These are phyloP conservation scores for Itoplectis maculator DNA, from an alignment of 2,888 invertebrate species.

Conservation along the genomic window DNA sequence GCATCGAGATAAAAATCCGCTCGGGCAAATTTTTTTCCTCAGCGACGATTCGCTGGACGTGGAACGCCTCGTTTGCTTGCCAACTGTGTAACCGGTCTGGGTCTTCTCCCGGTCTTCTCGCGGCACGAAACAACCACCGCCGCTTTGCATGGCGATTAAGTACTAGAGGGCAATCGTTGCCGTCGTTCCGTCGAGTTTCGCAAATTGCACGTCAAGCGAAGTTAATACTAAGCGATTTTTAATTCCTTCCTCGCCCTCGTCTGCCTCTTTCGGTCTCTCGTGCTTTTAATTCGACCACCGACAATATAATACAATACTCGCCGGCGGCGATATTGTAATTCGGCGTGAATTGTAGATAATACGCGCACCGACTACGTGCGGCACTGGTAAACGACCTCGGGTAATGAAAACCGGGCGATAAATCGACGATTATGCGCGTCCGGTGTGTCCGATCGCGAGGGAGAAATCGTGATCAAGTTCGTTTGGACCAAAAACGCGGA, in stretches of 20 bases:
- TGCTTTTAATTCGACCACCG: background rate
- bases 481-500: no score
- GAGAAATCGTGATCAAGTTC: background rate
- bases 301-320: background rate
- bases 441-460: background rate
- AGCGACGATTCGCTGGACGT: background rate
- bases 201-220: slow-evolving; percentile 15
- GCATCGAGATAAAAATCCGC: no score
- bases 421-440: background rate
- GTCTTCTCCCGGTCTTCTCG: background rate
- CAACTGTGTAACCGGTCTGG: background rate
- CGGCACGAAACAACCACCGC: background rate
- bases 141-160: slow-evolving; percentile 1
- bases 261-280: background rate
- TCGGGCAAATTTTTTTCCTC: background rate
- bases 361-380: no score
- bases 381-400: no score
- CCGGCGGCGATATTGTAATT: slow-evolving; percentile 1
- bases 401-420: no score
- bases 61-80: background rate
- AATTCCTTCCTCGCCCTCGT: background rate
- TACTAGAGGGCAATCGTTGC: background rate
- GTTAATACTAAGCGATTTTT: slow-evolving; percentile 13
- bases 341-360: background rate
- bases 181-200: background rate